Base-by-base conservation (phyloP, 2,797 vertebrate genomes). In the Helicolenus hilgendorfi region DNA sequence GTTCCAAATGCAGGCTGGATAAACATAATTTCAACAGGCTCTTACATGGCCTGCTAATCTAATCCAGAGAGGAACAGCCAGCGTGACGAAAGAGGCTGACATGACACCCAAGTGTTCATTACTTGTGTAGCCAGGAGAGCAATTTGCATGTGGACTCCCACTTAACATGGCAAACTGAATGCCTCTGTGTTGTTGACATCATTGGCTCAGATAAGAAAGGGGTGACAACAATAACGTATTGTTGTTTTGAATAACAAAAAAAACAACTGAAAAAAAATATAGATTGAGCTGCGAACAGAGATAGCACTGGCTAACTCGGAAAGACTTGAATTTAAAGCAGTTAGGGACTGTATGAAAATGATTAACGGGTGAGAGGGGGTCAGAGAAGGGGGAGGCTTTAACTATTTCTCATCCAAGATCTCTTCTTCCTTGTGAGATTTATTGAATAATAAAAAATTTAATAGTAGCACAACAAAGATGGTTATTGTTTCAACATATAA, bases 61-160 rank as follows among this genome's bases (percentile, higher is more conserved):
- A 93, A 91, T 95, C 83, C 90, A 60, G 49, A 65, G 87, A 90
- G 56, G 59, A 79, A 80, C 62, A 83, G 88, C 77, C 79, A 70
- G 83, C 18, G 72, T 71, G 89, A 91, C 89, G 81, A 93, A 93
- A 95, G 88, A 92, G 86, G 49, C 77, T 69, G 90, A 86, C 88
- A 82, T 91, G 80, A 84, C 81, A 84, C 65, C 65, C 59, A 36
- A 78, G 65, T 67, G 59, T 82, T 91, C 69, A 68, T 85, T 71
- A 79, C 68, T 41, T 13, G 38, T 65, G 31, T 35, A 85, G 60
- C 59, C 36, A 63, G 45, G 24, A 64, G n/a, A 63, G 53, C 64
- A 31, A 8, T n/a, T 53, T 26, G 20, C n/a, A 53, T 24, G 33
- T 67, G 49, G 22, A 72, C 31, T 18, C 59, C 59, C 58, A 41